A percentile compares a stretch with the other conserved stretches of the same genome.
phyloP scores from a whole-genome alignment of 2,888 invertebrate species.

The Andrena bucephala region DNA sequence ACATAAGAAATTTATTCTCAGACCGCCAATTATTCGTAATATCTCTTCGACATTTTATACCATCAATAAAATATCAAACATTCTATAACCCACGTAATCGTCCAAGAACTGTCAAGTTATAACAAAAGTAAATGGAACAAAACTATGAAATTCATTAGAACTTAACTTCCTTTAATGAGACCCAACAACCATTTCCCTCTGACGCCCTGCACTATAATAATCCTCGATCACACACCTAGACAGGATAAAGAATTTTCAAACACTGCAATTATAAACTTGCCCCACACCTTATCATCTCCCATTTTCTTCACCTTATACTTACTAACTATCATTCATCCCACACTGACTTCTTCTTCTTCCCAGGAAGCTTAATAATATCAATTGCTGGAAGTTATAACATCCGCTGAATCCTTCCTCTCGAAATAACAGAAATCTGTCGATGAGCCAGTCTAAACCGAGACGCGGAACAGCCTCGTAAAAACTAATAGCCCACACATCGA shows the following conservation, averaged over 20 bases:
- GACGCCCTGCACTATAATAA: not conserved
- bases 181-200: too few relatives aligned
- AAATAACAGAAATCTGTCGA: constrained; percentile 8
- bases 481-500: not conserved
- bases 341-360: not conserved
- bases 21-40: too few relatives aligned
- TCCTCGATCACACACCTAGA: not conserved
- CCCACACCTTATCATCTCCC: not conserved
- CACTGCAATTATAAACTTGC: not conserved
- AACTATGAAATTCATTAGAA: too few relatives aligned
- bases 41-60: too few relatives aligned
- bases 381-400: not conserved
- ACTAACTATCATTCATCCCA: not conserved
- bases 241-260: not conserved
- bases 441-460: not conserved
- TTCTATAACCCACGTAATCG: too few relatives aligned
- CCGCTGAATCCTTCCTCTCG: not conserved
- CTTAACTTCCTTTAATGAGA: too few relatives aligned
- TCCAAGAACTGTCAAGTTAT: too few relatives aligned
- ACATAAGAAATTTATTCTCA: too few relatives aligned
- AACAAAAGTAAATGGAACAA: too few relatives aligned
- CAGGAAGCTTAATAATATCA: not conserved
- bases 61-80: too few relatives aligned
- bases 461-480: not conserved
- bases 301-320: not conserved